Evolutionary conservation across 2,113 vertebrate species (phyloP), one percentile per base, ranked within the genome.

Genomic region (Cyanocitta stelleri): DNA sequence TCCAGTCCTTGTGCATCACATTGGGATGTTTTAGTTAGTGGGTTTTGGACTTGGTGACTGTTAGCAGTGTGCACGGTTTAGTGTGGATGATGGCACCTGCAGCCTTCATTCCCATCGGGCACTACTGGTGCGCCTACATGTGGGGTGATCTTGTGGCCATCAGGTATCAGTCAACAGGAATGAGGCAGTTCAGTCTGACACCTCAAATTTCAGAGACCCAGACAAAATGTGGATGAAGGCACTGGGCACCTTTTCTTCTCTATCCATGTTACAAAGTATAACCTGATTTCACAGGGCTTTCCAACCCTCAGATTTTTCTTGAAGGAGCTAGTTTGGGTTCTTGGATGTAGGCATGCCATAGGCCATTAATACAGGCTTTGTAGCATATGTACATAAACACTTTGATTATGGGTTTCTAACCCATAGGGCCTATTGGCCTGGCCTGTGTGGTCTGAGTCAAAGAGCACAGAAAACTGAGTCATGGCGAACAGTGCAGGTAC

Each of bases 401-500:
- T 89, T 71, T 74, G 89, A 59, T 87, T 83, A 55, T 29, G n/a
- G 33, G 43, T 90, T 95, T 93, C 41, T 44, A 72, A 10, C 27
- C 62, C 51, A 16, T 68, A 63, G 61, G 44, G 12, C 41, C 86
- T 82, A 15, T 71, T 93, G 72, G 58, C 32, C 51, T 72, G 73
- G 39, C 35, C 66, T 59, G 16, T 56, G 39, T 63, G 77, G 74
- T 68, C 87, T 82, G 58, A 66, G 58, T 89, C 52, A 41, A 74
- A 76, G 27, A 86, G 41, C n/a, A 10, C 30, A 85, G 78, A 77
- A 72, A 79, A 22, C 24, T 27, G 33, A 88, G 72, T 69, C 26
- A 46, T 24, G 76, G 66, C 0, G 0, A 79, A 32, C 46, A 62
- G n/a, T 0, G 1, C 26, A 63, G 77, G 69, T n/a, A 33, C 11